A percentile compares a stretch with the other conserved stretches of the same genome.
Conservation (phyloP, 2,888 invertebrate genomes). For the Herminia tarsipennalis region DNA sequence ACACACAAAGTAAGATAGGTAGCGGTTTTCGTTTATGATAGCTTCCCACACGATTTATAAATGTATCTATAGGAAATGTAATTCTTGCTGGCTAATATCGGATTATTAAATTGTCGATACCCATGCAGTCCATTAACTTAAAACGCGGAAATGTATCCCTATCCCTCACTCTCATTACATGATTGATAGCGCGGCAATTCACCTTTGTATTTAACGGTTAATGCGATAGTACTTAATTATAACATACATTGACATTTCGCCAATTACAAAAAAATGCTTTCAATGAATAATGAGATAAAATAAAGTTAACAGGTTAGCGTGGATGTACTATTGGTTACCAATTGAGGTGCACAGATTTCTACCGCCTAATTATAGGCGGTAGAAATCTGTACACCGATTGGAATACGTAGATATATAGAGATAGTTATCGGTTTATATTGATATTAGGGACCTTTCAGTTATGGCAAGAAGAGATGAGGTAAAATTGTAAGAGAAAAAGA, state of each 20-base stretch:
- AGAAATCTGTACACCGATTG: no score
- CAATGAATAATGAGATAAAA: constrained; percentile 4
- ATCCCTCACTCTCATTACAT: constrained; percentile 23
- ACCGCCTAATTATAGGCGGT: no score
- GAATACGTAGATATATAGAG: no score
- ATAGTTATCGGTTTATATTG: no score
- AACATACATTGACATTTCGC: constrained; percentile 10
- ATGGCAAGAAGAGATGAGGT: neutral
- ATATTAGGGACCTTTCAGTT: no score
- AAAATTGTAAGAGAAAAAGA: neutral
- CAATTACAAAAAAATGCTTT: constrained; percentile 4
- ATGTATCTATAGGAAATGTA: no score
- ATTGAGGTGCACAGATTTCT: no score
- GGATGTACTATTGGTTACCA: no score
- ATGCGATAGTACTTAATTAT: constrained; percentile 12
- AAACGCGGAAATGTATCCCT: constrained; percentile 20
- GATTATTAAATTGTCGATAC: no score
- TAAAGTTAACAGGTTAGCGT: no score
- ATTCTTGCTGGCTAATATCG: no score
- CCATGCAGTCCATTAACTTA: neutral
- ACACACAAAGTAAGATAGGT: constrained; percentile 1
- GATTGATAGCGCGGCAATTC: constrained; percentile 19
- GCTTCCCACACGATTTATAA: neutral
- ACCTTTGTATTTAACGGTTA: constrained; percentile 32
- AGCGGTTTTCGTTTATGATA: constrained; percentile 4